Percentiles rank a stretch among this genome's conserved stretches.
Conservation (phyloP, 1,140 invertebrate genomes). For the Tetraneura akinire region DNA sequence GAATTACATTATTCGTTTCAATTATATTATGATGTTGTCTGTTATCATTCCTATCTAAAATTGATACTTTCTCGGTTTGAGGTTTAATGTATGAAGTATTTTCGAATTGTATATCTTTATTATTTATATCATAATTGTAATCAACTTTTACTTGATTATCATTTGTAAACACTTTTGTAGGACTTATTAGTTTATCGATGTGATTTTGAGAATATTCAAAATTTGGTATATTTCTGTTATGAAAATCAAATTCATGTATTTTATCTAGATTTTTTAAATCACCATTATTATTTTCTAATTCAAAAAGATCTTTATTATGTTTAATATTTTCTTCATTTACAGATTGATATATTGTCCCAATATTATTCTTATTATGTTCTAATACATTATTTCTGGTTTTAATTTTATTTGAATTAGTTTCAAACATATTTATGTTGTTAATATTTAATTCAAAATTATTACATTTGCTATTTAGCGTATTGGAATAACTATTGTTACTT, state of each 20-base stretch:
- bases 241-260: slow-evolving; percentile 13
- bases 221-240: slow-evolving; percentile 2
- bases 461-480: not conserved
- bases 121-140: too few relatives aligned
- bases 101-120: not conserved
- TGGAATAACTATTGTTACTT: not conserved
- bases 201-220: not conserved
- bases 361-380: not conserved
- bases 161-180: not conserved
- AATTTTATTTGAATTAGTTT: not conserved
- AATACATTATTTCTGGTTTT: not conserved
- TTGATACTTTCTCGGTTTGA: not conserved
- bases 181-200: not conserved
- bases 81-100: too few relatives aligned
- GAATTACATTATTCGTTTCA: not conserved
- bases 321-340: not conserved
- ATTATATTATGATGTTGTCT: not conserved
- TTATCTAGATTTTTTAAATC: not conserved
- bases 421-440: not conserved
- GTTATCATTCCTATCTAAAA: not conserved
- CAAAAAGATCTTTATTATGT: slow-evolving; percentile 4
- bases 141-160: not conserved
- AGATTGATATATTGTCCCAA: not conserved
- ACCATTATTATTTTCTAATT: not conserved
- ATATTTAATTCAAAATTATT: not conserved